Conservation (phyloP, 2,797 vertebrate species). For the Hydrocynus forskahlii region DNA sequence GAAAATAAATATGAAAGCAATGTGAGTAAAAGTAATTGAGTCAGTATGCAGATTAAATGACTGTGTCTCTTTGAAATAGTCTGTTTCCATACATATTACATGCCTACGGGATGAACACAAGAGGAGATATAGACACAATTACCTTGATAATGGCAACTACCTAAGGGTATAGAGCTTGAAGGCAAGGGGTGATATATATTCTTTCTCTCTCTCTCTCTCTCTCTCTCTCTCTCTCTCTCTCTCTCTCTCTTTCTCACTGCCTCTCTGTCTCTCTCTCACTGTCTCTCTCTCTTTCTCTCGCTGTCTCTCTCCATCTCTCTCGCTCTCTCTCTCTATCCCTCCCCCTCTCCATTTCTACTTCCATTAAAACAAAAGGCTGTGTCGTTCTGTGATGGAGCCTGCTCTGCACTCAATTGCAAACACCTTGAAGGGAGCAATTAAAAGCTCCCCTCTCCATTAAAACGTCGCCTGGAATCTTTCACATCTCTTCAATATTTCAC, state of each 20-base stretch:
- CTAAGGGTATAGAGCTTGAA: slow-evolving; percentile 14
- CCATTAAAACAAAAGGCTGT: slow-evolving; percentile 31
- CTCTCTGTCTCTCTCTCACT: neutral
- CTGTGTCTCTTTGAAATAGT: slow-evolving; percentile 25
- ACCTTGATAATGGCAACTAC: slow-evolving; percentile 17
- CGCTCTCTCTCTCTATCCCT: too few relatives aligned
- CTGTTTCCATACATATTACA: slow-evolving; percentile 17
- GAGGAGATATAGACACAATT: slow-evolving; percentile 21
- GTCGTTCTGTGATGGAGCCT: neutral
- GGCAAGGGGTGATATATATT: slow-evolving; percentile 12
- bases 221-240: too few relatives aligned
- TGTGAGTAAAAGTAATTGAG: slow-evolving; percentile 5
- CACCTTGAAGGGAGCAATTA: slow-evolving; percentile 24
- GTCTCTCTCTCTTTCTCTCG: too few relatives aligned
- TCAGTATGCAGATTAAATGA: slow-evolving; percentile 31
- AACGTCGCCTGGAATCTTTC: slow-evolving; percentile 27
- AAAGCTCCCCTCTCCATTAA: slow-evolving; percentile 24
- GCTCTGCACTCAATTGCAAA: slow-evolving; percentile 12
- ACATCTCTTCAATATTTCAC: slow-evolving; percentile 40
- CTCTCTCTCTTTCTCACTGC: too few relatives aligned
- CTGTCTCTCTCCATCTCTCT: too few relatives aligned
- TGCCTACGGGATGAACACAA: slow-evolving; percentile 7
- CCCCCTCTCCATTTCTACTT: too few relatives aligned
- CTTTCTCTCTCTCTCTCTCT: neutral
- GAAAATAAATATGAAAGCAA: neutral